phyloP scores from a whole-genome alignment of 2,888 invertebrate genomes.

The Liopterus haemorrhoidalis region DNA sequence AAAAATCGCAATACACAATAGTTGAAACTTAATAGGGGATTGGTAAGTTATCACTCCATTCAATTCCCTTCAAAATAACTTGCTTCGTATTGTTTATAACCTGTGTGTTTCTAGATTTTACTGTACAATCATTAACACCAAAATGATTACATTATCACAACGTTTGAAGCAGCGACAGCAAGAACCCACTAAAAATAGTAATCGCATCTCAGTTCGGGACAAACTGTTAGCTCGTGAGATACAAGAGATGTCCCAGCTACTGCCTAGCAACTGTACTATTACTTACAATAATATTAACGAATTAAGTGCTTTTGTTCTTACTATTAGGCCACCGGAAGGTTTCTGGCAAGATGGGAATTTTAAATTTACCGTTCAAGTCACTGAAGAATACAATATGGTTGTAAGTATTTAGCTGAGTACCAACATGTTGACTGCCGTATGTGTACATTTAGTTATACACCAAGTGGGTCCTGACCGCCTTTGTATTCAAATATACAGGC shows the following conservation, averaged over 20 bases:
- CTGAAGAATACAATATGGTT: constrained; percentile 94
- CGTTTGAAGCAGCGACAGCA: constrained; percentile 55
- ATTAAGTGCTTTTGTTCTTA: constrained; percentile 72
- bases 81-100: too few species aligned
- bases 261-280: constrained; percentile 74
- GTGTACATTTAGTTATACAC: too few species aligned
- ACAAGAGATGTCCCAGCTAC: constrained; percentile 78
- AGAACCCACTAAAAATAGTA: constrained; percentile 37
- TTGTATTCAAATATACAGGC: too few species aligned
- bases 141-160: constrained; percentile 68
- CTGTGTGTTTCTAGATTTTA: too few species aligned
- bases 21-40: too few species aligned
- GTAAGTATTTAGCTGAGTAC: constrained; percentile 53
- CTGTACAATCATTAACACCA: too few species aligned
- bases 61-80: too few species aligned
- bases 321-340: constrained; percentile 78
- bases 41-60: too few species aligned
- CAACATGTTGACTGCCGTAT: constrained; percentile 10
- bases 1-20: too few species aligned
- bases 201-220: constrained; percentile 70
- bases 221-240: constrained; percentile 75
- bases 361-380: constrained; percentile 76
- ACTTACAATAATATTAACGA: constrained; percentile 77
- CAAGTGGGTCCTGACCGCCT: too few species aligned
- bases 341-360: constrained; percentile 83